phyloP scores from a whole-genome alignment of 2,797 vertebrate genomes.

The Rhynchotus rufescens region DNA sequence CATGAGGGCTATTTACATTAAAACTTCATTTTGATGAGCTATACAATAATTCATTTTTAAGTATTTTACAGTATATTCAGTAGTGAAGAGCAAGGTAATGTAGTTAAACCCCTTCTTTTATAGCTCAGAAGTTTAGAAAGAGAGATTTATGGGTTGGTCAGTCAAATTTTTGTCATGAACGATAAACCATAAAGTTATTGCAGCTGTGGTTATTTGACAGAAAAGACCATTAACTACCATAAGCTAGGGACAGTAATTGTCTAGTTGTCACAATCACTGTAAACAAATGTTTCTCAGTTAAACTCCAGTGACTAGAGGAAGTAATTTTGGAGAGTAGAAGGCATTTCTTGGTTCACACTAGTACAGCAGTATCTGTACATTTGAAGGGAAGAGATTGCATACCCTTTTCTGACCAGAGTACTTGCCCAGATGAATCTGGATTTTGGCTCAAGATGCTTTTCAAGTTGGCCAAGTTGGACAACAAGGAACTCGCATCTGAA shows the following conservation, averaged over 20 bases:
- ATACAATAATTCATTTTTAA: conserved; percentile 69
- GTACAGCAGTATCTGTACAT: background rate
- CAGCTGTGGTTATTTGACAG: background rate
- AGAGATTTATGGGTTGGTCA: background rate
- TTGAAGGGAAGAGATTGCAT: background rate
- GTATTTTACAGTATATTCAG: conserved; percentile 59
- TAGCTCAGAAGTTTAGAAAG: conserved; percentile 5
- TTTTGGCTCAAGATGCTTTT: background rate
- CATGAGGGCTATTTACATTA: conserved; percentile 69
- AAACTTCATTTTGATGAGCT: conserved; percentile 67
- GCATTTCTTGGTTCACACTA: background rate
- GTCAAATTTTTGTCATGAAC: conserved; percentile 17
- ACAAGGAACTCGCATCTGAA: background rate
- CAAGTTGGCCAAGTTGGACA: background rate
- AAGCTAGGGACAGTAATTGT: background rate
- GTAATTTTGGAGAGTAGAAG: background rate
- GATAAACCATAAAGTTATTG: conserved; percentile 21
- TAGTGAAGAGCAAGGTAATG: conserved; percentile 37
- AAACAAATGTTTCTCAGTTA: background rate
- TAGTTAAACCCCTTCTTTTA: conserved; percentile 24
- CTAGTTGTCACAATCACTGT: background rate
- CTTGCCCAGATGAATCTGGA: background rate
- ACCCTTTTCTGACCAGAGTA: background rate
- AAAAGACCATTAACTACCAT: background rate
- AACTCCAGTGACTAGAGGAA: background rate